These are phyloP conservation scores for Setophaga coronata DNA, from an alignment of 2,113 vertebrate species.

Conservation along the genomic window DNA sequence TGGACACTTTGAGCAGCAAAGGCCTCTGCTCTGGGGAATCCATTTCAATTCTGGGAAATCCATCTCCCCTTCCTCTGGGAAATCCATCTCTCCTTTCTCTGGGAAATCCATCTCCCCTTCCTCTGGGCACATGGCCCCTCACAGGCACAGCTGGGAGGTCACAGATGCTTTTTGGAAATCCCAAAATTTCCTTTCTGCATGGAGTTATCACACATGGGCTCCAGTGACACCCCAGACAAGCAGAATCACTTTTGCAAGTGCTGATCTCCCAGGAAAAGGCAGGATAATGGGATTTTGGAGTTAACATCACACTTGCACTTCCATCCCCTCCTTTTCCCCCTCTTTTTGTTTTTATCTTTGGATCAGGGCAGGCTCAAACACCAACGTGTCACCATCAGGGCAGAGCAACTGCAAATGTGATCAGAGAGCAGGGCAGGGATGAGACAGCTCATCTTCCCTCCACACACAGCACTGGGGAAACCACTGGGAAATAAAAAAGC, in stretches of 20 bases:
- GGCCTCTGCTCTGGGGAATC: neutral
- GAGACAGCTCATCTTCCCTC: neutral
- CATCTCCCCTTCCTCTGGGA: too few species aligned
- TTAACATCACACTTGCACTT: neutral
- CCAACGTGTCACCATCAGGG: neutral
- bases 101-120: neutral
- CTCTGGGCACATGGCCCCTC: rapidly evolving
- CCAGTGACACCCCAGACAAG: neutral
- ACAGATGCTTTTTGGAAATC: neutral
- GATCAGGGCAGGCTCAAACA: neutral
- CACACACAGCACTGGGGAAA: neutral
- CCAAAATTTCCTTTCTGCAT: rapidly evolving
- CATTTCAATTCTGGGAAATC: neutral
- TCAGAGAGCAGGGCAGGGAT: constrained; percentile 14
- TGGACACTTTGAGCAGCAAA: rapidly evolving
- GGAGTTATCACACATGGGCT: rapidly evolving
- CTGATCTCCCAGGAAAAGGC: neutral
- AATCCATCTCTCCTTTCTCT: neutral
- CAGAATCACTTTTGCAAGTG: rapidly evolving
- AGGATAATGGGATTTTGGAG: neutral
- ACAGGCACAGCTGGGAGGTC: neutral
- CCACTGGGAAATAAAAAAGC: constrained; percentile 28
- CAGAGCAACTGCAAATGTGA: neutral
- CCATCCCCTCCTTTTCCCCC: neutral
- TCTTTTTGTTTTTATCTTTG: neutral